Evolutionary conservation across 2,888 invertebrate genomes (phyloP).

Genomic region (Chrysina gloriosa): DNA sequence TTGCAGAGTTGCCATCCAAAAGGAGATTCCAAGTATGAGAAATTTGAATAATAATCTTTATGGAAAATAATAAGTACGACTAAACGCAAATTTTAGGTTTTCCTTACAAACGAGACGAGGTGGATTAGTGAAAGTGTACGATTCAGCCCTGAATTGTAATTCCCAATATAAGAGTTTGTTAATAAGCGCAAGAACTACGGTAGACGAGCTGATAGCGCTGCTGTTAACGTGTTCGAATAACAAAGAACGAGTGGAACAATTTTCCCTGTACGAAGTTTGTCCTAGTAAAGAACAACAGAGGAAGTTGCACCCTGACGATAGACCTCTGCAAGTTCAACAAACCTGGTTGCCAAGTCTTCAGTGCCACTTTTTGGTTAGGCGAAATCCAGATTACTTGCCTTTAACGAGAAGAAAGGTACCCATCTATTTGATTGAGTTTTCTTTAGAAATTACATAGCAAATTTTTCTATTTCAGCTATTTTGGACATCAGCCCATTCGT

Average conservation of each 20-base stretch:
- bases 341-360: constrained; percentile 74
- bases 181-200: constrained; percentile 89
- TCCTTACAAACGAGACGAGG: constrained; percentile 89
- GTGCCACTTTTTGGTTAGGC: constrained; percentile 85
- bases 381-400: constrained; percentile 82
- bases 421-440: background rate
- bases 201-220: constrained; percentile 87
- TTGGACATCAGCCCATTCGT: constrained; percentile 69
- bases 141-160: constrained; percentile 89
- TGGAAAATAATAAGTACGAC: background rate
- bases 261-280: constrained; percentile 87
- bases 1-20: constrained; percentile 94
- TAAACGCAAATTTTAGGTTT: constrained; percentile 71
- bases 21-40: constrained; percentile 86
- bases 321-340: constrained; percentile 84
- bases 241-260: constrained; percentile 85
- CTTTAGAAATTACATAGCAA: background rate
- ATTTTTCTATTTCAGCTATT: constrained; percentile 65
- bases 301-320: constrained; percentile 87
- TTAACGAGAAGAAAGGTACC: constrained; percentile 66
- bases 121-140: constrained; percentile 92
- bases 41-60: background rate
- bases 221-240: constrained; percentile 88
- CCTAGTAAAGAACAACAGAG: constrained; percentile 86
- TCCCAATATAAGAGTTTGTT: constrained; percentile 93